Conservation (phyloP, 2,113 vertebrate species). For the Potamarius usumacintae region DNA sequence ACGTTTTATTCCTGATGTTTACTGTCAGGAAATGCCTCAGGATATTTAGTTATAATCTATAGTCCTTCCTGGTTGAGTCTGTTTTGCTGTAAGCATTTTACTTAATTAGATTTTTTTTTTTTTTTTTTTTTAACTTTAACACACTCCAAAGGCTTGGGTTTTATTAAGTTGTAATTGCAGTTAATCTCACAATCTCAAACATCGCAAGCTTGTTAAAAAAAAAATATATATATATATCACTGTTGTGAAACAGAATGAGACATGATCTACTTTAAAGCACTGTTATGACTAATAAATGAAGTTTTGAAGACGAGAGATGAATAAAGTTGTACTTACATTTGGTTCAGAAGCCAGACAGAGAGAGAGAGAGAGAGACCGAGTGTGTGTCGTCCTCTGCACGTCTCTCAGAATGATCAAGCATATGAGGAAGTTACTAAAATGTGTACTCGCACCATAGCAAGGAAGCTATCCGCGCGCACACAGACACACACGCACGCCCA, state of each 20-base stretch:
- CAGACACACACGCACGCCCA: neutral
- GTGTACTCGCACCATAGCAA: slow-evolving; percentile 41
- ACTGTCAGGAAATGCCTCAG: neutral
- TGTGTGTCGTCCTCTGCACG: neutral
- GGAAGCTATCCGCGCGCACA: slow-evolving; percentile 44
- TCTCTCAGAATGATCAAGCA: slow-evolving; percentile 50
- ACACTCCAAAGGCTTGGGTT: neutral
- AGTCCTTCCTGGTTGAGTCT: neutral
- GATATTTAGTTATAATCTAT: neutral
- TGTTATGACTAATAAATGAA: neutral
- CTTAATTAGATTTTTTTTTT: no score
- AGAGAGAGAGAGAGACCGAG: neutral
- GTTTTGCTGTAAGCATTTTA: neutral
- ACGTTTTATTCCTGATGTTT: neutral
- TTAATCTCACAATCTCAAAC: neutral
- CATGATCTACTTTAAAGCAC: no score
- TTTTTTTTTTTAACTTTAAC: neutral
- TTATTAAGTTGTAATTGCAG: neutral
- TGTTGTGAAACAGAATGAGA: neutral
- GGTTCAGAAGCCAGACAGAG: neutral
- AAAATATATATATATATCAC: neutral
- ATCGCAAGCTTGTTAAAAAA: neutral
- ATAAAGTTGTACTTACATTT: slow-evolving; percentile 58
- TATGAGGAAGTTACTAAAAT: slow-evolving; percentile 64
- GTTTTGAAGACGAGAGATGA: neutral